phyloP scores from a whole-genome alignment of 1,140 invertebrate species.

The Cydia pomonella region DNA sequence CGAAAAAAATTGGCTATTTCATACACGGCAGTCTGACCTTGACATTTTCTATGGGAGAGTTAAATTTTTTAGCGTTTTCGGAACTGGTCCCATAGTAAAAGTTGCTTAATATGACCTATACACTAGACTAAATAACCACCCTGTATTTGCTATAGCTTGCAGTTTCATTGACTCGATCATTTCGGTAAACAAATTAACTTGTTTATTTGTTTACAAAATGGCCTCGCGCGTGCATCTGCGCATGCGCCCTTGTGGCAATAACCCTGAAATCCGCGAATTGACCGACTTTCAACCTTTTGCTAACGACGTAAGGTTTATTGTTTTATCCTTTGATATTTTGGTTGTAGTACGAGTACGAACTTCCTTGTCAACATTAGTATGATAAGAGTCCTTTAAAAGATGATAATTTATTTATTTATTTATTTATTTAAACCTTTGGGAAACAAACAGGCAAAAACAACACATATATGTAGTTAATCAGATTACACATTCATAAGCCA shows the following conservation, averaged over 20 bases:
- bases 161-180: conserved; percentile 11
- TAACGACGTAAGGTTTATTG: background rate
- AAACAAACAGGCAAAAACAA: too few relatives aligned
- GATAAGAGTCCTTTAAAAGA: background rate
- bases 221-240: background rate
- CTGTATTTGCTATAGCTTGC: background rate
- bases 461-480: too few relatives aligned
- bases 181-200: background rate
- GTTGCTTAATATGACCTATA: too few relatives aligned
- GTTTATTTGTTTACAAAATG: conserved; percentile 13
- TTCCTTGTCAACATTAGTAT: conserved; percentile 12
- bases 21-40: too few relatives aligned
- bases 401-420: too few relatives aligned
- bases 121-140: too few relatives aligned
- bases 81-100: too few relatives aligned
- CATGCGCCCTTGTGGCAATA: background rate
- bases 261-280: background rate
- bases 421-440: too few relatives aligned
- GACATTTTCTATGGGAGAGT: too few relatives aligned
- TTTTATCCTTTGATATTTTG: background rate
- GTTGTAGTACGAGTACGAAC: conserved; percentile 6
- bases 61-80: too few relatives aligned
- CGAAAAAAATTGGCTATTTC: too few relatives aligned
- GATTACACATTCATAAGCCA: too few relatives aligned
- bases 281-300: background rate